Base-by-base conservation (phyloP, 2,113 vertebrate genomes). In the Chascanopsetta lugubris region DNA sequence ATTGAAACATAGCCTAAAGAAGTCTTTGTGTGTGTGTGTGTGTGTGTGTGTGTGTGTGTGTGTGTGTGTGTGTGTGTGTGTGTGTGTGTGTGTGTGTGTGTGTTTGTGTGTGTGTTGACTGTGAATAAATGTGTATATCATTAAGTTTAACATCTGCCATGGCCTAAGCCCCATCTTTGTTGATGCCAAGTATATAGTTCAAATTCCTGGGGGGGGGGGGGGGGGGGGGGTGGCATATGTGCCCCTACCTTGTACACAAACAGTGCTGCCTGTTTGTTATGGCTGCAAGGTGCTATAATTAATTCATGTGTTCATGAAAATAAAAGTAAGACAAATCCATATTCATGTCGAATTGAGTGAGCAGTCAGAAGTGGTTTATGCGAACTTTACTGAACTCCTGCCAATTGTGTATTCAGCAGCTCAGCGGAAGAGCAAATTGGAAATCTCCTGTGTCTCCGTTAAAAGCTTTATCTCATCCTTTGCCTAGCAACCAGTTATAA, bases 381-480 rank as follows among this genome's bases (percentile, higher is more conserved):
- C 87, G 83, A 89, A 85, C 85, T 79, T 83, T 74, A 46, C 53
- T 82, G 80, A 89, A 80, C 82, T 77, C 65, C 50, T 29, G 68
- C 61, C 77, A 72, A 70, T 72, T 84, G 84, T 75, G 77, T 78
- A 66, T 80, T 88, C 82, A 75, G 63, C 75, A 79, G 72, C 77
- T 80, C 67, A 75, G 61, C 36, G 43, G 76, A 75, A 78, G 77
- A 74, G 64, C 58, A 76, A 65, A 64, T 66, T 72, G 66, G 51
- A 86, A 83, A 72, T 80, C 80, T 87, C 81, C 69, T 61, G 82
- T 76, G 79, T 80, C 77, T 87, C 67, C 32, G 82, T 83, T 83
- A 76, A 80, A 85, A 51, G 43, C 76, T 87, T 88, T 84, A 89
- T 87, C 81, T 88, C 80, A 77, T 87, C 73, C 74, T 80, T 79